Base-by-base conservation (phyloP, 2,113 vertebrate genomes). In the Podiceps cristatus region DNA sequence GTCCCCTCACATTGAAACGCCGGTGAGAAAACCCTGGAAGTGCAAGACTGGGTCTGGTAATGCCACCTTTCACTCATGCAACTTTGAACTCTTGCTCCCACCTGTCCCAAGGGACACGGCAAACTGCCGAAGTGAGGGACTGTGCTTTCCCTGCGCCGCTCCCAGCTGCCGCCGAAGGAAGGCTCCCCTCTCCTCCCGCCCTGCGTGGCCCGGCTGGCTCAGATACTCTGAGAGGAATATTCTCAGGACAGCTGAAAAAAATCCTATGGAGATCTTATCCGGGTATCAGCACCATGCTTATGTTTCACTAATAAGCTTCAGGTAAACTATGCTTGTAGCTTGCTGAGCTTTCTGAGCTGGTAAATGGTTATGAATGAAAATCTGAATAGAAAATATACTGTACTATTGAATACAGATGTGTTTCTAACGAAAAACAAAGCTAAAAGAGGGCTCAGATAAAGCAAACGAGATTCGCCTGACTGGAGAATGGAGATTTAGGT, bases 221-320 rank as follows among this genome's bases (percentile, higher is more conserved):
- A 28, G 33, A 44, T 53, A 23, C 33, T 86, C 49, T 14, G 31
- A 88, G 42, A 69, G 31, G 60, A 73, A 84, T 37, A 56, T 11
- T 60, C n/a, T 23, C 22, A 28, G 37, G 69, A 88, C 27, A 73
- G 53, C 25, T 66, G 81, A 78, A 94, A 66, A 66, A 60, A 68
- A 13, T 22, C 29, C 44, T 27, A 4, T 1, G 16, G 1, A 71
- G 37, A 23, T 27, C 55, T 71, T 63, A 56, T 59, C 47, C 47
- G 29, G 18, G 13, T 63, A 91, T 86, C 55, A 71, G 56, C 59
- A 77, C 27, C 2, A 1, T 19, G 49, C 44, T 89, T 58, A 19
- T 23, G 28, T 73, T 92, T 90, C 42, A 55, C 28, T 80, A 91
- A 84, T 62, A 86, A 88, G 27, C n/a, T 67, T 80, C 42, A 88